These are phyloP conservation scores for Calliphora vicina DNA, from an alignment of 1,140 invertebrate genomes.

Conservation along the genomic window DNA sequence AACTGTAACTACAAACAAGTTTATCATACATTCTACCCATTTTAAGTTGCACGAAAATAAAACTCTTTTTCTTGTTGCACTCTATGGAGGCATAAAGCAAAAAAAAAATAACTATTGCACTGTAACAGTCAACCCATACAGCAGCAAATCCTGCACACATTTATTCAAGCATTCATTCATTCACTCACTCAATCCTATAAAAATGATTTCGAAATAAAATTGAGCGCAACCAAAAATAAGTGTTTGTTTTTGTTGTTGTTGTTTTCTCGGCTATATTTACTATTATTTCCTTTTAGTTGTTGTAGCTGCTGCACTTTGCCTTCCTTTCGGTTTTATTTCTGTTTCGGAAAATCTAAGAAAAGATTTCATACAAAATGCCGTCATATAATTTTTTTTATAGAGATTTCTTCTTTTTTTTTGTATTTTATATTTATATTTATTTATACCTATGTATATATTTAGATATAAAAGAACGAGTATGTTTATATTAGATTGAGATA, in stretches of 20 bases:
- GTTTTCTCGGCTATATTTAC: neutral
- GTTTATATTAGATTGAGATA: neutral
- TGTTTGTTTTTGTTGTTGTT: conserved; percentile 2
- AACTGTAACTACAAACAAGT: neutral
- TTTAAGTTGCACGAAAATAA: neutral
- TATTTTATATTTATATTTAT: neutral
- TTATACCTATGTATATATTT: neutral
- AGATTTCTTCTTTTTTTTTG: neutral
- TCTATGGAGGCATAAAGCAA: conserved; percentile 1
- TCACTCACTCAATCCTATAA: neutral
- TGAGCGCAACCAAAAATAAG: conserved; percentile 11
- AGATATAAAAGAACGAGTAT: neutral
- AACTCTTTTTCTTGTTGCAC: neutral
- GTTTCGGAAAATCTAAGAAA: neutral
- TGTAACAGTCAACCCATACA: neutral
- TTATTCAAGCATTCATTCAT: neutral
- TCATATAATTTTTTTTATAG: neutral
- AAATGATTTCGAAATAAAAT: conserved; percentile 13
- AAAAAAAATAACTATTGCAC: neutral
- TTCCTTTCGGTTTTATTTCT: neutral
- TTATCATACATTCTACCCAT: neutral
- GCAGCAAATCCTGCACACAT: neutral
- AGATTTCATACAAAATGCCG: neutral
- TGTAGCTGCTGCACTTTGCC: neutral
- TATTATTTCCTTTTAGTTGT: neutral